A percentile compares a stretch with the other conserved stretches of the same genome.
These are phyloP conservation scores for Orchesellides sinensis DNA, from an alignment of 2,888 invertebrate species.

Conservation along the genomic window DNA sequence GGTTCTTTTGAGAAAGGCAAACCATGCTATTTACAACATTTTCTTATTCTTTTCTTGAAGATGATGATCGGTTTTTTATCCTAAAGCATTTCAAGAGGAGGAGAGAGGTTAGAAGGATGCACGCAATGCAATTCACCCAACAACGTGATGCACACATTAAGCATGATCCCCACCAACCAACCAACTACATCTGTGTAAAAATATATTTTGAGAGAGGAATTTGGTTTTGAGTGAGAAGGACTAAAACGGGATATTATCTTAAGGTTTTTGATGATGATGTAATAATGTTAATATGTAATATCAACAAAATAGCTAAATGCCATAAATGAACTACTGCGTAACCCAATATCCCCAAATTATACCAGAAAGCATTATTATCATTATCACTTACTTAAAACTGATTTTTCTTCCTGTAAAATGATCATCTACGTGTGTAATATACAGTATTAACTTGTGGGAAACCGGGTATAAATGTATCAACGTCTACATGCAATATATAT, in stretches of 20 bases:
- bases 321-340: constrained; percentile 3
- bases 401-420: neutral
- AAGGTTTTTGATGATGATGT: constrained; percentile 30
- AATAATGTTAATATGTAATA: constrained; percentile 17
- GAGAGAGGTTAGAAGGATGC: neutral
- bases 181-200: neutral
- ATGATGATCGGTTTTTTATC: neutral
- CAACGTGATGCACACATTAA: neutral
- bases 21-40: constrained; percentile 42
- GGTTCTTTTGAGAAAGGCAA: too few relatives aligned
- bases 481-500: neutral
- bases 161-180: constrained; percentile 7
- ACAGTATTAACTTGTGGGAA: neutral
- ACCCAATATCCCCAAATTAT: neutral
- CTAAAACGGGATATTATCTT: constrained; percentile 26
- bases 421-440: neutral
- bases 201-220: neutral
- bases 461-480: neutral
- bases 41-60: neutral
- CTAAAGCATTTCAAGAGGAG: constrained; percentile 13
- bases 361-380: constrained; percentile 26
- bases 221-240: neutral
- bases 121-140: constrained; percentile 13
- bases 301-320: neutral
- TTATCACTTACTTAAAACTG: constrained; percentile 43